Conservation (phyloP, 2,113 vertebrate genomes). For the Ginglymostoma cirratum region DNA sequence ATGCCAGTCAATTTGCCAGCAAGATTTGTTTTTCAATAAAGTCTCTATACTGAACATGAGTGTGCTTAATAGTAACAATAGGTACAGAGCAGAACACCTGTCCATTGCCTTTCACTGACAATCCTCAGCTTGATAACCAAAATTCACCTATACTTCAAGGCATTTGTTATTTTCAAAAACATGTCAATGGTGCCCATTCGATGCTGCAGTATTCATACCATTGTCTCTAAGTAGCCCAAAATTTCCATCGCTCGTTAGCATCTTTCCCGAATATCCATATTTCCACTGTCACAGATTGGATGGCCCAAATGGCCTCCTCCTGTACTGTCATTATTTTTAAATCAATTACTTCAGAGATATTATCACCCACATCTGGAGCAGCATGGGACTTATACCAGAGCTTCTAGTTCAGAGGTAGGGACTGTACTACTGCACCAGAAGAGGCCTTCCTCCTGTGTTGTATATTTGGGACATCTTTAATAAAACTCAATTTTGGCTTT, state of each 20-base stretch:
- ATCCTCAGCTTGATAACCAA: neutral
- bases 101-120: neutral
- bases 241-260: neutral
- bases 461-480: constrained; percentile 5
- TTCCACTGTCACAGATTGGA: neutral
- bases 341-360: no score
- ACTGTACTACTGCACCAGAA: no score
- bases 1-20: no score
- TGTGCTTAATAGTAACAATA: neutral
- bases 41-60: neutral
- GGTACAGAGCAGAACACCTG: neutral
- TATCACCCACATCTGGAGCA: no score
- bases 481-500: neutral
- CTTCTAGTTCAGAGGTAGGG: no score
- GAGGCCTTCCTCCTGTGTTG: neutral
- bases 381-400: no score
- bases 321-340: no score
- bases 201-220: neutral
- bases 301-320: neutral
- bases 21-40: neutral
- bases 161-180: neutral
- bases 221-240: no score
- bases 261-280: neutral
- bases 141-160: no score
- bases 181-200: neutral